Conservation (phyloP, 2,797 vertebrate species). For the Mycteria americana region DNA sequence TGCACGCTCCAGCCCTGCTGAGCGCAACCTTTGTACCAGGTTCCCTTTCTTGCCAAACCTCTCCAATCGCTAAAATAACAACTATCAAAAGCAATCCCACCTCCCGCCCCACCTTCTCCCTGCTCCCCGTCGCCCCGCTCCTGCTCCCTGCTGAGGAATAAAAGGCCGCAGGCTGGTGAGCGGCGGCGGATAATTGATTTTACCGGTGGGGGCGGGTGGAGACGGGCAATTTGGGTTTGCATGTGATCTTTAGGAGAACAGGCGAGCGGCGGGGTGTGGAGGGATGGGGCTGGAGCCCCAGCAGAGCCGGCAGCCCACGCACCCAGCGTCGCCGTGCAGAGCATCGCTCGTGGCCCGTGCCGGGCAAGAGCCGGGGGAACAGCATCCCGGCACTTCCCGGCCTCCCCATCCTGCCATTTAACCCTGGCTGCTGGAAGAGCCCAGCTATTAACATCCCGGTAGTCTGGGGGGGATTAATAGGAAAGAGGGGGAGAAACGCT, state of each 20-base stretch:
- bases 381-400: not conserved
- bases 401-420: not conserved
- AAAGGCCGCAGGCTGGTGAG: slow-evolving; percentile 27
- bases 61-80: slow-evolving; percentile 1
- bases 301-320: slow-evolving; percentile 22
- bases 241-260: slow-evolving; percentile 50
- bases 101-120: slow-evolving; percentile 8
- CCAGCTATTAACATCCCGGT: not conserved
- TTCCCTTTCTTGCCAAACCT: slow-evolving; percentile 22
- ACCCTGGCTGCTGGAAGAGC: not conserved
- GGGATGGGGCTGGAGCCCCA: slow-evolving; percentile 34
- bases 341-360: slow-evolving; percentile 17
- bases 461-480: not conserved
- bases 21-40: slow-evolving; percentile 36
- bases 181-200: slow-evolving; percentile 44
- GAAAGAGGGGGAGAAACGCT: not conserved
- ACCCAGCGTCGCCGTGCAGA: not conserved
- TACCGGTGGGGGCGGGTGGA: slow-evolving; percentile 26
- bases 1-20: not conserved
- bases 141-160: not conserved
- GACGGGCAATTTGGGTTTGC: slow-evolving; percentile 58
- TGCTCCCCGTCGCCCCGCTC: not conserved
- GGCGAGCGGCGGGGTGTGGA: slow-evolving; percentile 22
- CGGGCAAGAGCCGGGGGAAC: not conserved
- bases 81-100: slow-evolving; percentile 40